A percentile compares a stretch with the other conserved stretches of the same genome.
Conservation (phyloP, 2,113 vertebrate species). For the Anolis carolinensis region DNA sequence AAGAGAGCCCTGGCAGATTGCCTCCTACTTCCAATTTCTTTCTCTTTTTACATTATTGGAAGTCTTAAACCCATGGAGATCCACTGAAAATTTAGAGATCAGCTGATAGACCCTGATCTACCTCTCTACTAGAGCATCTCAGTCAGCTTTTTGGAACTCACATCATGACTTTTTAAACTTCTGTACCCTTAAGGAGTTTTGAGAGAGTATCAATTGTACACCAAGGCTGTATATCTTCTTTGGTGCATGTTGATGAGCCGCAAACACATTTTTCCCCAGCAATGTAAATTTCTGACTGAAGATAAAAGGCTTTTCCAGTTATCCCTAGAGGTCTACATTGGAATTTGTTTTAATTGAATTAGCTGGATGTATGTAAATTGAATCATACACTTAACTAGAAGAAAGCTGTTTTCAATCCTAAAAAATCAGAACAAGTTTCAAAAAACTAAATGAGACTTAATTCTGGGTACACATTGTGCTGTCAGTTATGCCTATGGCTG, state of each 20-base stretch:
- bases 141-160: neutral
- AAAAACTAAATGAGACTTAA: neutral
- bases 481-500: slow-evolving; percentile 42
- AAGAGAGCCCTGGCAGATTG: no score
- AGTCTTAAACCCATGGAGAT: neutral
- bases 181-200: neutral
- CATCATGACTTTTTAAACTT: neutral
- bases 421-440: neutral
- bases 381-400: slow-evolving; percentile 40
- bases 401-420: neutral
- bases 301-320: slow-evolving; percentile 56
- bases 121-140: neutral
- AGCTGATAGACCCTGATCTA: neutral
- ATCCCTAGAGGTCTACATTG: slow-evolving; percentile 66
- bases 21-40: no score
- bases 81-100: neutral
- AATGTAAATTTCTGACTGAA: slow-evolving; percentile 50
- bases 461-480: slow-evolving; percentile 51
- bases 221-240: neutral
- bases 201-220: slow-evolving; percentile 13
- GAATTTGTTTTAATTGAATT: slow-evolving; percentile 67
- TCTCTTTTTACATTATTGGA: neutral
- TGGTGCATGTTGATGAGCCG: neutral
- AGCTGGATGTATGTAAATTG: slow-evolving; percentile 65
- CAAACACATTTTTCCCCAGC: slow-evolving; percentile 44